These are phyloP conservation scores for Drosophila affinis DNA, from an alignment of 2,888 invertebrate genomes.

Conservation along the genomic window DNA sequence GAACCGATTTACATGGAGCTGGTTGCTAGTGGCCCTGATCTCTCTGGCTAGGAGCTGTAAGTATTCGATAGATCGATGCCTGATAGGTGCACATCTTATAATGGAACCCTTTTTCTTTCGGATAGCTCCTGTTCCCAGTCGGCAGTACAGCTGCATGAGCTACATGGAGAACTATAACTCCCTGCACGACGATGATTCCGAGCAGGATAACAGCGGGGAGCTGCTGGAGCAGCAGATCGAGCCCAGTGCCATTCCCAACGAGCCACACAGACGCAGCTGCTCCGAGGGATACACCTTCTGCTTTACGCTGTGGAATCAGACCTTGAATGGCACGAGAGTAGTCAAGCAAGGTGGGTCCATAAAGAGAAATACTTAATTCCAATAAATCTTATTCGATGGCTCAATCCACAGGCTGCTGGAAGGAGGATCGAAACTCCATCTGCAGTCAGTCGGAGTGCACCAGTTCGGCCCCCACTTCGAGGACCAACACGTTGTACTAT, in stretches of 20 bases:
- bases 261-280: slow-evolving; percentile 63
- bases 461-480: slow-evolving; percentile 84
- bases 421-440: slow-evolving; percentile 84
- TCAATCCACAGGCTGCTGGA: slow-evolving; percentile 85
- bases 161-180: slow-evolving; percentile 78
- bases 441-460: slow-evolving; percentile 86
- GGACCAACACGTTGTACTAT: slow-evolving; percentile 86
- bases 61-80: slow-evolving; percentile 12
- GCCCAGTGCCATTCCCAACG: slow-evolving; percentile 32
- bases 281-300: slow-evolving; percentile 79
- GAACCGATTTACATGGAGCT: slow-evolving; percentile 41
- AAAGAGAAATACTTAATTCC: not conserved
- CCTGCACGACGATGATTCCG: slow-evolving; percentile 75
- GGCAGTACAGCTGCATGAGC: slow-evolving; percentile 78
- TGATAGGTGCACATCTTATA: not conserved
- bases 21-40: slow-evolving; percentile 46
- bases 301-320: slow-evolving; percentile 78
- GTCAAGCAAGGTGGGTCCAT: slow-evolving; percentile 75
- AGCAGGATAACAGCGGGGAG: slow-evolving; percentile 65
- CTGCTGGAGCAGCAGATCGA: slow-evolving; percentile 49
- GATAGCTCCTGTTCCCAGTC: slow-evolving; percentile 69
- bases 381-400: not conserved
- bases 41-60: slow-evolving; percentile 50
- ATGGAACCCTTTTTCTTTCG: not conserved
- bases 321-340: slow-evolving; percentile 69